Percentiles rank a stretch among this genome's conserved stretches.
Evolutionary conservation across 23 tunicate species (phyloP).

Genomic region (Halocynthia aurantium): DNA sequence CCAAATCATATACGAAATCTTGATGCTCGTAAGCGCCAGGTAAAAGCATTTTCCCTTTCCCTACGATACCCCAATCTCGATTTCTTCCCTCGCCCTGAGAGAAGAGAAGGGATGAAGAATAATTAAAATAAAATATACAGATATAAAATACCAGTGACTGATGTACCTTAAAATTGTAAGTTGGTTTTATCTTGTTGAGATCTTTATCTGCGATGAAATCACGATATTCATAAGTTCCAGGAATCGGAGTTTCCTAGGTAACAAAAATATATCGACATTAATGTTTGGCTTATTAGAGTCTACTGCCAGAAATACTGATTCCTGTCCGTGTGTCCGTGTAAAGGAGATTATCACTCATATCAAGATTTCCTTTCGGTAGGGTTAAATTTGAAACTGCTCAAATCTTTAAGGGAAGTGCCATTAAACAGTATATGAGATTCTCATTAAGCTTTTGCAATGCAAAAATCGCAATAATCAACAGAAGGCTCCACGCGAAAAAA

Average conservation of each 20-base stretch:
- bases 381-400: too few relatives aligned
- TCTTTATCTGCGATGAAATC: conserved; percentile 77
- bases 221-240: conserved; percentile 66
- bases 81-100: conserved; percentile 57
- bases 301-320: too few relatives aligned
- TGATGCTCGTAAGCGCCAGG: conserved; percentile 79
- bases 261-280: too few relatives aligned
- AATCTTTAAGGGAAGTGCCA: too few relatives aligned
- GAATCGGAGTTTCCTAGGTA: conserved; percentile 79
- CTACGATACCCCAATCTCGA: conserved; percentile 23
- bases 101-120: neutral
- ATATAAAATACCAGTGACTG: neutral
- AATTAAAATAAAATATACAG: neutral
- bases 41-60: conserved; percentile 38
- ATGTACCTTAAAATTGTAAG: conserved; percentile 57
- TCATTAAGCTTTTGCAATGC: too few relatives aligned
- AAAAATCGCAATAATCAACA: too few relatives aligned
- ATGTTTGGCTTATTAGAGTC: too few relatives aligned
- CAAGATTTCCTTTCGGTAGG: too few relatives aligned
- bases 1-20: conserved; percentile 51
- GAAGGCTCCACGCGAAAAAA: neutral
- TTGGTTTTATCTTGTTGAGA: conserved; percentile 54
- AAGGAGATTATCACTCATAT: too few relatives aligned
- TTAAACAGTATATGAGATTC: too few relatives aligned
- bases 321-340: too few relatives aligned